Base-by-base conservation (phyloP, 2,888 invertebrate species). In the Pristionchus mayeri region DNA sequence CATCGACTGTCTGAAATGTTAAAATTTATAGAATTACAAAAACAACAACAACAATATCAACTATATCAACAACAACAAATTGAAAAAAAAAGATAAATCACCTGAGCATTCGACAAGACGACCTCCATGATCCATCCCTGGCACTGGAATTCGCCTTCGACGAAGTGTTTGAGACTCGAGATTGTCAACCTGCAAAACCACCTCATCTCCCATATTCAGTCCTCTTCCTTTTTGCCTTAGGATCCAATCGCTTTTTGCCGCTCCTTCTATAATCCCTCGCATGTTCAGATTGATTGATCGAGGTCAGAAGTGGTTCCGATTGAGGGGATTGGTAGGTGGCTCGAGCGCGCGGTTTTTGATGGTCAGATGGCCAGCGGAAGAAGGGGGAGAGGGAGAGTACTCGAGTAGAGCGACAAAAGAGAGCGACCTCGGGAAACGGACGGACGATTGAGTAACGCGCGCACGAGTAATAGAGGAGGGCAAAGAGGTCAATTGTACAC, bases 71-170 rank as follows among this genome's bases (percentile, higher is more conserved):
- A n/a, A n/a, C n/a, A n/a, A n/a, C n/a, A n/a, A n/a, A n/a, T n/a
- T n/a, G n/a, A n/a, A n/a, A n/a, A n/a, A n/a, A n/a, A n/a, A n/a
- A n/a, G n/a, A n/a, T n/a, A n/a, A 7, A 88, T 81, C 24, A 89
- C 83, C 85, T 88, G 88, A 21, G 87, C 83, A 84, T 89, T 88
- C 30, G 90, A 86, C 18, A 92, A 85, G 1, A 87, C 87, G 18
- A 91, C 88, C 37, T 90, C 87, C 27, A 83, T 67, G 50, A 91
- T 87, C 63, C 88, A 86, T 30, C 90, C 90, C 13, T 89, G 85
- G 71, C 91, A 91, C 85, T 91, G 91, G 81, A 90, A 91, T 50
- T 91, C 90, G 50, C 92, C 92, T 85, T 90, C 90, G 44, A 85
- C 86, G 34, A 86, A 85, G n/a, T 84, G 87, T 48, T 86, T 86